Conservation (phyloP, 2,888 invertebrate genomes). For the Cartodere bifasciata region DNA sequence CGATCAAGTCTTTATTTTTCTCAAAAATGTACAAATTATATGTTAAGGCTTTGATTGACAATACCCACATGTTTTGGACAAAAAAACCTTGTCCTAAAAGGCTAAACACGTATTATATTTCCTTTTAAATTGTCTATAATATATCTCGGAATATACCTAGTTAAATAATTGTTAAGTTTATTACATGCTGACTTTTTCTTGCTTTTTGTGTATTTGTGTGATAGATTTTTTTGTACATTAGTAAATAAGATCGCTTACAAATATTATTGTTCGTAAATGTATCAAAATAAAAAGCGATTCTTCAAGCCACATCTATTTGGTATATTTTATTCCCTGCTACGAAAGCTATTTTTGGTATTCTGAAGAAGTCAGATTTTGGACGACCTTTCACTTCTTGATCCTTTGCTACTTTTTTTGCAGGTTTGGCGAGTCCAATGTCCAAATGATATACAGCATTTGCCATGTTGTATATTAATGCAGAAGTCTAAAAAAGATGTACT, state of each 20-base stretch:
- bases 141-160: conserved; percentile 6
- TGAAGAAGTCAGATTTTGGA: conserved; percentile 17
- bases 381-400: conserved; percentile 17
- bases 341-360: conserved; percentile 41
- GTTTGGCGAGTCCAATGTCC: conserved; percentile 41
- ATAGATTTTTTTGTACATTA: conserved; percentile 48
- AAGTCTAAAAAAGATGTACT: conserved; percentile 37
- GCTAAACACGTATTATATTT: conserved; percentile 3
- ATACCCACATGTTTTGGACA: background rate
- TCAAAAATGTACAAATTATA: no score
- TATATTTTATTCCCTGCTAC: conserved; percentile 40
- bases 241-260: conserved; percentile 41
- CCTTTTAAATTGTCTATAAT: conserved; percentile 1
- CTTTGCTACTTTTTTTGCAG: conserved; percentile 32
- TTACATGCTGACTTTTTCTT: conserved; percentile 26
- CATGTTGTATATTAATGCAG: conserved; percentile 41
- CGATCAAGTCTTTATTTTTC: no score
- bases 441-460: conserved; percentile 43
- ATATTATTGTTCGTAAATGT: conserved; percentile 14
- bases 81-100: background rate
- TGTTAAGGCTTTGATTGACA: no score
- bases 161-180: conserved; percentile 16
- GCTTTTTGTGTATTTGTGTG: conserved; percentile 37
- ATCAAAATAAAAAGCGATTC: conserved; percentile 20
- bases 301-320: conserved; percentile 36